Evolutionary conservation across 2,797 vertebrate genomes (phyloP).

Genomic region (Oreochromis mossambicus): DNA sequence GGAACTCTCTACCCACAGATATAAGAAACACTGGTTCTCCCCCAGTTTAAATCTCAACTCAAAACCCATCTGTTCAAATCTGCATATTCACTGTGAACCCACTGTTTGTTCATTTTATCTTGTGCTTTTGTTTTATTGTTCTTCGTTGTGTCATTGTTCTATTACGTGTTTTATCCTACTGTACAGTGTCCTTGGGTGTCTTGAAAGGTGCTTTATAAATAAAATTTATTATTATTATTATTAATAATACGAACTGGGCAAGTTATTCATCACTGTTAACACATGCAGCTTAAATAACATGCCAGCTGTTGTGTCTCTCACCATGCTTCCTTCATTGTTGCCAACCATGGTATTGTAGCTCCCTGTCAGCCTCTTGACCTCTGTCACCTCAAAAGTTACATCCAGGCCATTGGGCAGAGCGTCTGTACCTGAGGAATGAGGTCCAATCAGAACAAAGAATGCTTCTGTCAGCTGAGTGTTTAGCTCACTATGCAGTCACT

Average conservation of each 20-base stretch:
- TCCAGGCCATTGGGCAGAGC: constrained; percentile 93
- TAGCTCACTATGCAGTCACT: neutral
- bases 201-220: too few species aligned
- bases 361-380: constrained; percentile 88
- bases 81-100: too few species aligned
- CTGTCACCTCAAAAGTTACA: constrained; percentile 91
- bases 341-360: constrained; percentile 99
- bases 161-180: too few species aligned
- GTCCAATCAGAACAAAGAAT: neutral
- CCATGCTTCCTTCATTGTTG: constrained; percentile 99
- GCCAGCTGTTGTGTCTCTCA: constrained; percentile 53
- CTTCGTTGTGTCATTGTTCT: too few species aligned
- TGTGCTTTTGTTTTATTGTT: too few species aligned
- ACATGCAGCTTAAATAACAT: neutral
- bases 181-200: too few species aligned
- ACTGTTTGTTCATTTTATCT: too few species aligned
- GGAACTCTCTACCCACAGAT: too few species aligned
- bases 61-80: too few species aligned
- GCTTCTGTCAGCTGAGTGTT: neutral
- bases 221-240: too few species aligned
- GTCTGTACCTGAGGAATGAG: constrained; percentile 76
- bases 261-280: neutral
- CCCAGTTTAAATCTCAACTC: too few species aligned
- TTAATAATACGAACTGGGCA: neutral
- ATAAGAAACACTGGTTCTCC: too few species aligned